phyloP scores from a whole-genome alignment of 2,113 vertebrate genomes.

The Panthera tigris region DNA sequence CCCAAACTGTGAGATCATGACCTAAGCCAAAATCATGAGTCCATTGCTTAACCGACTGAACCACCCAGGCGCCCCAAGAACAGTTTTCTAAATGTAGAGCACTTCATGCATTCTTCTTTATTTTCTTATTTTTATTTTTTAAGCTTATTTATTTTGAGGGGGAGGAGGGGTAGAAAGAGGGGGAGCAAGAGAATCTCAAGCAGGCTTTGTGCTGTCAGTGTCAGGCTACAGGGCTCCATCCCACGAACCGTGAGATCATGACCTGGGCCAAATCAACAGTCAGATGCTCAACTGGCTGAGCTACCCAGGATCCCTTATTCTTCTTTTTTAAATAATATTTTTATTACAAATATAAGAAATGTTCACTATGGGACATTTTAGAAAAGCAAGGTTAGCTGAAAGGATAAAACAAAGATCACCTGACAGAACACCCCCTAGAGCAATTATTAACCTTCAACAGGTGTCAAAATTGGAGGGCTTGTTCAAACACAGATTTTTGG shows the following conservation, averaged over 20 bases:
- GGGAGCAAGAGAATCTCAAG: too few relatives aligned
- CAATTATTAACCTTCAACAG: background rate
- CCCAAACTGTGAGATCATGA: background rate
- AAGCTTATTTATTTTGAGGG: too few relatives aligned
- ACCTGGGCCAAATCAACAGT: too few relatives aligned
- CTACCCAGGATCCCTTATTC: background rate
- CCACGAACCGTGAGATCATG: too few relatives aligned
- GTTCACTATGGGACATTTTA: background rate
- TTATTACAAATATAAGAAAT: background rate
- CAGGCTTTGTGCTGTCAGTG: background rate
- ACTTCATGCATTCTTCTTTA: background rate
- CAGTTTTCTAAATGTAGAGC: background rate
- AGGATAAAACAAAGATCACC: background rate
- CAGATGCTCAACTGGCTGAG: too few relatives aligned
- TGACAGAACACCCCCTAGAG: background rate
- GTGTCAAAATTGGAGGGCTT: background rate
- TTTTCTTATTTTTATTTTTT: background rate
- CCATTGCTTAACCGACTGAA: background rate
- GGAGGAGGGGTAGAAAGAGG: too few relatives aligned
- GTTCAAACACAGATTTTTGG: background rate
- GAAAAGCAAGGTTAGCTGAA: background rate
- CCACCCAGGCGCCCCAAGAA: background rate
- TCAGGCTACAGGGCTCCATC: too few relatives aligned
- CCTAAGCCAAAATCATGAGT: too few relatives aligned
- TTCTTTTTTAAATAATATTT: background rate